Conservation (phyloP, 2,113 vertebrate species). For the Bujurquina vittata region DNA sequence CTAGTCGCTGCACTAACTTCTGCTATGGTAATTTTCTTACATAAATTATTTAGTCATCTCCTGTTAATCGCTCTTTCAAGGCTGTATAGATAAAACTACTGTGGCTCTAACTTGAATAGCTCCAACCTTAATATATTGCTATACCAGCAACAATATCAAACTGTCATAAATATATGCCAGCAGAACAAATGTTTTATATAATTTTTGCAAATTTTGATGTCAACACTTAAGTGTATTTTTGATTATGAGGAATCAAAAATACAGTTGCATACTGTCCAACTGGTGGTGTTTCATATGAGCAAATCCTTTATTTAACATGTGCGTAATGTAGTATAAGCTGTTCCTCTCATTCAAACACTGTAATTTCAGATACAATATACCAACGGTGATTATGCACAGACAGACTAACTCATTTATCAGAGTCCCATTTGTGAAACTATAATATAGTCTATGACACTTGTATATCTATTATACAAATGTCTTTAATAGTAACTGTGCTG, state of each 20-base stretch:
- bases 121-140: background rate
- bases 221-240: no score
- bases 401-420: conserved; percentile 3
- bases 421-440: conserved; percentile 14
- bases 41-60: no score
- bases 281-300: background rate
- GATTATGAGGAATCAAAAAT: no score
- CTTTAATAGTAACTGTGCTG: conserved; percentile 36
- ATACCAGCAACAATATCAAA: background rate
- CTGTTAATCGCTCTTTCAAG: no score
- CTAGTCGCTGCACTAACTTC: no score
- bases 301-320: background rate
- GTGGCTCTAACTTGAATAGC: no score
- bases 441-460: conserved; percentile 24
- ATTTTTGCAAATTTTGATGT: no score
- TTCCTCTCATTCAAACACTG: background rate
- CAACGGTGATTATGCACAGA: background rate
- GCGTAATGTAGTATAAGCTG: background rate
- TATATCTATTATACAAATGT: conserved; percentile 50
- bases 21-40: no score
- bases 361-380: background rate
- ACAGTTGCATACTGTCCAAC: no score
- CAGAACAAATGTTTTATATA: background rate
- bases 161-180: background rate
- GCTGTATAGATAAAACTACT: no score